Base-by-base conservation (phyloP, 1,140 invertebrate genomes). In the Psilanteris sp. region DNA sequence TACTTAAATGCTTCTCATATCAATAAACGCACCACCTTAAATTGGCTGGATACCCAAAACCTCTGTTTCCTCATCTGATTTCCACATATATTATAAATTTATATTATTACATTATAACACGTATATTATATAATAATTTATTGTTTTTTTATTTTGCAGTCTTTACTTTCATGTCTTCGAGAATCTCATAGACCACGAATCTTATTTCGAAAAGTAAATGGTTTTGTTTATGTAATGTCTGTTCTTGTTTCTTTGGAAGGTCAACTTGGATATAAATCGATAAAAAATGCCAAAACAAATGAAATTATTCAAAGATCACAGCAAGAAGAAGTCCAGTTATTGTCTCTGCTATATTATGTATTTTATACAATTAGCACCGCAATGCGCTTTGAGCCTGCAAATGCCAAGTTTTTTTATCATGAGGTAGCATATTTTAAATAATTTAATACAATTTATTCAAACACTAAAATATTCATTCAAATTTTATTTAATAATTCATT, bases 301-400 rank as follows among this genome's bases (percentile, higher is more conserved):
- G 81, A 88, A 24, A 26, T 81, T n/a, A 48, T 78, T 39, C 79
- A 85, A 29, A 83, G 82, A 29, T 81, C 72, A 41, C 59, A 79
- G 0, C 81, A 85, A 31, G 83, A 87, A 20, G 87, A 89, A 61
- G 61, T 81, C 10, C 85, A 94, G 74, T 89, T 94, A 77, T 84
- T 96, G 26, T 90, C 92, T 22, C 83, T 97, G 22, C 88, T 99
- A 50, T 93, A 96, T 72, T 93, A 96, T 15, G 96, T 99, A 10
- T 98, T 99, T 87, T 96, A 97, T 83, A 98, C 97, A 0, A 92
- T 99, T 34, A 96, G 96, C 62, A 96, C 97, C 1, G 97, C 97
- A 1, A 99, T 99, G 97, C 90, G 98, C 79, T 99, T 98, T 87
- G 98, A 99, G 88, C 98, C 98, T 1, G 97, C 97, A 1, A 99